These are phyloP conservation scores for Pseudorhiza aurosa DNA, from an alignment of 30 jellyfish, hydroid and myxozoan genomes.

Conservation along the genomic window DNA sequence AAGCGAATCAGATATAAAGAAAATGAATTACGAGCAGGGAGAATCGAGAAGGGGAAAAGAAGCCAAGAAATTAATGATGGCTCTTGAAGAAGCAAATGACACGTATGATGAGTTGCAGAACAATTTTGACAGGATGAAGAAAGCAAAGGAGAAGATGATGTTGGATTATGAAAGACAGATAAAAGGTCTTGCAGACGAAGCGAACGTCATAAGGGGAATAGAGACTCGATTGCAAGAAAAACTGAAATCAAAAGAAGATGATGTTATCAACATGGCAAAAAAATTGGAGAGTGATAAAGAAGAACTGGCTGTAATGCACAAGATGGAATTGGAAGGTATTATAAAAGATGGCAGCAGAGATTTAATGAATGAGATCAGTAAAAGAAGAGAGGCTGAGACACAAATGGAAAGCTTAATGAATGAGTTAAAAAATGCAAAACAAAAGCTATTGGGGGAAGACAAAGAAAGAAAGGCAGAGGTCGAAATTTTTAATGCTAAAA, in stretches of 20 bases:
- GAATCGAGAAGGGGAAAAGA: constrained; percentile 2
- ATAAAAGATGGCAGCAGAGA: constrained; percentile 1
- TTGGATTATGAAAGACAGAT: constrained; percentile 18
- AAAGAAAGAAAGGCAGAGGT: background rate
- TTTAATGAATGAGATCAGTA: background rate
- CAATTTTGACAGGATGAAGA: constrained; percentile 51
- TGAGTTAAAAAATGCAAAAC: background rate
- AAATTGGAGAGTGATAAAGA: background rate
- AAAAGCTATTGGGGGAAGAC: background rate
- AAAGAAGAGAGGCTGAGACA: constrained; percentile 9
- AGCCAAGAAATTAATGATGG: background rate
- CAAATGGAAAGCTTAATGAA: constrained; percentile 1
- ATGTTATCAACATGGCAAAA: background rate
- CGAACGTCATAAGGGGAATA: background rate
- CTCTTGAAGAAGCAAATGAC: constrained; percentile 17
- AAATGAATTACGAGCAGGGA: background rate
- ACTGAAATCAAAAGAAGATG: background rate
- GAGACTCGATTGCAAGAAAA: background rate
- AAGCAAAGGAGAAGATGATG: constrained; percentile 26
- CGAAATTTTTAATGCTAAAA: constrained; percentile 9
- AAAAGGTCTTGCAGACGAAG: constrained; percentile 1
- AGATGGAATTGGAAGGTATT: background rate
- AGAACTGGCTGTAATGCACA: background rate
- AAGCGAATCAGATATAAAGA: constrained; percentile 1
- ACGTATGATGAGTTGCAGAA: constrained; percentile 15